These are phyloP conservation scores for Nylanderia fulva DNA, from an alignment of 1,140 invertebrate species.

Conservation along the genomic window DNA sequence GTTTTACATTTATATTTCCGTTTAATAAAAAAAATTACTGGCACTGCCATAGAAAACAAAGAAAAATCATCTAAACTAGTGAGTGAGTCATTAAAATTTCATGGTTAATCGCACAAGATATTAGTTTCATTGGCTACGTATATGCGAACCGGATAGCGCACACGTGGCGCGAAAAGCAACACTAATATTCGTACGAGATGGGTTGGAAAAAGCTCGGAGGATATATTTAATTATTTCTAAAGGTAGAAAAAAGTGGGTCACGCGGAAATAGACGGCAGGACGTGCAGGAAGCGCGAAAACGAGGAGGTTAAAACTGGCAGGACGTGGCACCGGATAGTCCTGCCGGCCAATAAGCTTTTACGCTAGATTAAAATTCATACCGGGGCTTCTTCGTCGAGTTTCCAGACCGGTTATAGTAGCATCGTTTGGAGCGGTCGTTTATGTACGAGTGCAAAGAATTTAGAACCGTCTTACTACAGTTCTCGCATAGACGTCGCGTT, in stretches of 20 bases:
- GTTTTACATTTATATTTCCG: neutral
- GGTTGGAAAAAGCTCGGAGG: slow-evolving; percentile 32
- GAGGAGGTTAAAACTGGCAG: slow-evolving; percentile 18
- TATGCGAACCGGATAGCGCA: neutral
- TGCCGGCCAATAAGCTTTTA: slow-evolving; percentile 68
- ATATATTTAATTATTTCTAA: slow-evolving; percentile 55
- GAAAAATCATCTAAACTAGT: neutral
- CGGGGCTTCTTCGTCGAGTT: slow-evolving; percentile 2
- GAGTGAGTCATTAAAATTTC: slow-evolving; percentile 17
- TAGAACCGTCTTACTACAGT: neutral
- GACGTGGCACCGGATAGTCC: neutral
- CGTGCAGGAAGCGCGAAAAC: slow-evolving; percentile 4
- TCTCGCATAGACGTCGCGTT: neutral
- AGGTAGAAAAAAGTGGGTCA: slow-evolving; percentile 10
- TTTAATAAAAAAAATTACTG: slow-evolving; percentile 23
- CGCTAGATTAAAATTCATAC: slow-evolving; percentile 72
- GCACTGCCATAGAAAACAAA: neutral
- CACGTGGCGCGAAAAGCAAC: slow-evolving; percentile 1
- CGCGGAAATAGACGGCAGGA: slow-evolving; percentile 18
- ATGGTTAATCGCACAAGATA: neutral
- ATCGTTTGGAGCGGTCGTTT: neutral
- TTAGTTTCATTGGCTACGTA: neutral
- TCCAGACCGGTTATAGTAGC: neutral
- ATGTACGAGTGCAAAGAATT: slow-evolving; percentile 15
- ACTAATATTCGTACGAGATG: slow-evolving; percentile 30